Conservation (phyloP, 2,113 vertebrate genomes). For the Cochlearius cochlearius region DNA sequence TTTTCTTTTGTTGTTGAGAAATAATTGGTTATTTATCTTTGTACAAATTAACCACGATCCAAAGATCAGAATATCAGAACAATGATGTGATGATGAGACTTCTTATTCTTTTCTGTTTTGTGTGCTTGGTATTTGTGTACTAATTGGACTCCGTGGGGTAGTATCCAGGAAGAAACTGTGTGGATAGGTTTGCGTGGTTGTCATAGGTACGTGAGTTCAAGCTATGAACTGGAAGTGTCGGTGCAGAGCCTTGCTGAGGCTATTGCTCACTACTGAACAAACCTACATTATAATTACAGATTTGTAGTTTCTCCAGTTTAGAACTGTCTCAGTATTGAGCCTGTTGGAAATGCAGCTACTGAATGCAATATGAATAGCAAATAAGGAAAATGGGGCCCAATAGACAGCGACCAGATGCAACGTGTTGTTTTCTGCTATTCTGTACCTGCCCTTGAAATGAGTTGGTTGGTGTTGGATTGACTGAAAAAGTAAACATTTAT, state of each 20-base stretch:
- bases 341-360: background rate
- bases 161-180: background rate
- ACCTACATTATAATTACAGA: background rate
- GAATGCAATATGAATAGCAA: background rate
- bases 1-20: background rate
- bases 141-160: background rate
- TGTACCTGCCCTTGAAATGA: background rate
- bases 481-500: background rate
- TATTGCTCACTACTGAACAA: background rate
- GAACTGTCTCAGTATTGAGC: background rate
- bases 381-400: background rate
- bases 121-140: background rate
- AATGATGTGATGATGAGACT: background rate
- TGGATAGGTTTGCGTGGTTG: background rate
- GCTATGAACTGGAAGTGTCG: background rate
- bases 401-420: background rate
- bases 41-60: background rate
- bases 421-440: background rate
- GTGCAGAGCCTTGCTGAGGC: background rate
- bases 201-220: accelerated
- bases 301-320: background rate
- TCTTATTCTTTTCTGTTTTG: background rate
- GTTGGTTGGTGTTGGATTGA: background rate
- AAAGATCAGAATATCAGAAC: background rate
- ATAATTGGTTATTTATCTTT: background rate